A percentile compares a stretch with the other conserved stretches of the same genome.
Conservation (phyloP, 2,797 vertebrate genomes). For the Ispidina picta region DNA sequence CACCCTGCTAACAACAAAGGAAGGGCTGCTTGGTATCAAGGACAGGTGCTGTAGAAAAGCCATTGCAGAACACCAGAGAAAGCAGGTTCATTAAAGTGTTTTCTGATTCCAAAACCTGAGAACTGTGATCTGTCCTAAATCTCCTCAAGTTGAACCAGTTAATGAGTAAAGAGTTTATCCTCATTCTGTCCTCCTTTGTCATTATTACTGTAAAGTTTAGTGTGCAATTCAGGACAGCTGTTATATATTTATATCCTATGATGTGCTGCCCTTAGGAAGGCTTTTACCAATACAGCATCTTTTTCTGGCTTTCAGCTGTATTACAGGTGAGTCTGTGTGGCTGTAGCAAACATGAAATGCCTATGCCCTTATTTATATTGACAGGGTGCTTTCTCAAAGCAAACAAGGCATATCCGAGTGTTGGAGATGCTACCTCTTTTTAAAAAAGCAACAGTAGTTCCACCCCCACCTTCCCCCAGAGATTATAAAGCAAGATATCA, state of each 20-base stretch:
- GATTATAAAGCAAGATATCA: neutral
- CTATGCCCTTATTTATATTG: neutral
- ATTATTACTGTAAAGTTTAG: neutral
- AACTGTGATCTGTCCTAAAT: neutral
- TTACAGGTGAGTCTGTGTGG: neutral
- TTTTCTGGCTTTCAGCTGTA: neutral
- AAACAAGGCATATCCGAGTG: neutral
- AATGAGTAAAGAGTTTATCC: neutral
- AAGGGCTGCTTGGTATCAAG: neutral
- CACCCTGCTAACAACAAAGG: neutral
- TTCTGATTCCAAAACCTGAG: neutral
- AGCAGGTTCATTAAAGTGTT: neutral
- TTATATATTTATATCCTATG: neutral
- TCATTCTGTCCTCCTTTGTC: neutral
- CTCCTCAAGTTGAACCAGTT: neutral
- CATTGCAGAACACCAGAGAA: neutral
- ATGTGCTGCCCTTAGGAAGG: neutral
- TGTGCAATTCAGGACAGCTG: neutral
- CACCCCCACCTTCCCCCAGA: accelerated
- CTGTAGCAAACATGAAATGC: neutral
- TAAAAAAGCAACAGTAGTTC: neutral
- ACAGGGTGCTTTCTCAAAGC: neutral
- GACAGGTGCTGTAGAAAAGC: neutral
- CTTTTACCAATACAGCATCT: neutral
- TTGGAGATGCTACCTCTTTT: neutral